These are phyloP conservation scores for Benthosema pterotum DNA, from an alignment of 2,797 vertebrate genomes.

Conservation along the genomic window DNA sequence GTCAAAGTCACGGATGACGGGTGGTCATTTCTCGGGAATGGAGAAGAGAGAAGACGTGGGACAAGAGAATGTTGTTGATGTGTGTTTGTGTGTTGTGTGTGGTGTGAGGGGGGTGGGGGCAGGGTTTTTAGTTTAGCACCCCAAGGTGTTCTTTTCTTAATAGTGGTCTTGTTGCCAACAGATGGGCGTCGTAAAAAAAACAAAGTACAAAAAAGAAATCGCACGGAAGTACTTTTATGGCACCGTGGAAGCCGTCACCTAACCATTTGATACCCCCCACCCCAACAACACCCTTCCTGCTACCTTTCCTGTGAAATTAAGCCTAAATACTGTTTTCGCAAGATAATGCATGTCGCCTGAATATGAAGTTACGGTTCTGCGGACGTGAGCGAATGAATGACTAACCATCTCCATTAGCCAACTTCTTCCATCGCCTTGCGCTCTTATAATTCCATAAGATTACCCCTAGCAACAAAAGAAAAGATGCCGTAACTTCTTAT, in stretches of 20 bases:
- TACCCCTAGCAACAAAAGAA: neutral
- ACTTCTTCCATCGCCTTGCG: neutral
- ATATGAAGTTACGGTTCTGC: slow-evolving; percentile 21
- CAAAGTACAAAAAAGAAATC: slow-evolving; percentile 20
- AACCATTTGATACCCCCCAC: slow-evolving; percentile 35
- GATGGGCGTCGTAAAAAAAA: slow-evolving; percentile 18
- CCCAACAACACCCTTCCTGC: slow-evolving; percentile 18
- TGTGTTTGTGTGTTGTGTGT: no score
- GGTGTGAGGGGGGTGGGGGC: no score
- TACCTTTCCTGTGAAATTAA: slow-evolving; percentile 40
- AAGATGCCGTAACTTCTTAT: neutral
- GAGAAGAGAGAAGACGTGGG: no score
- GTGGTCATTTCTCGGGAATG: no score
- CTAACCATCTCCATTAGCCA: slow-evolving; percentile 2
- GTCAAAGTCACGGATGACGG: no score
- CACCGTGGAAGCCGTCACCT: slow-evolving; percentile 32
- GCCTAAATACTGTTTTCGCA: slow-evolving; percentile 45
- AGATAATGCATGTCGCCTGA: slow-evolving; percentile 43
- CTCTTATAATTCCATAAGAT: slow-evolving; percentile 1
- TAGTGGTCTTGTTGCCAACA: slow-evolving; percentile 7
- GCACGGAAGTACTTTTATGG: slow-evolving; percentile 30
- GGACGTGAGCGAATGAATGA: slow-evolving; percentile 4
- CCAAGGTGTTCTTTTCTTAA: no score
- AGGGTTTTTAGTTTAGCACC: no score
- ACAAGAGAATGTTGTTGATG: no score